A percentile compares a stretch with the other conserved stretches of the same genome.
Evolutionary conservation across 2,113 vertebrate genomes (phyloP).

Genomic region (Orcinus orca): DNA sequence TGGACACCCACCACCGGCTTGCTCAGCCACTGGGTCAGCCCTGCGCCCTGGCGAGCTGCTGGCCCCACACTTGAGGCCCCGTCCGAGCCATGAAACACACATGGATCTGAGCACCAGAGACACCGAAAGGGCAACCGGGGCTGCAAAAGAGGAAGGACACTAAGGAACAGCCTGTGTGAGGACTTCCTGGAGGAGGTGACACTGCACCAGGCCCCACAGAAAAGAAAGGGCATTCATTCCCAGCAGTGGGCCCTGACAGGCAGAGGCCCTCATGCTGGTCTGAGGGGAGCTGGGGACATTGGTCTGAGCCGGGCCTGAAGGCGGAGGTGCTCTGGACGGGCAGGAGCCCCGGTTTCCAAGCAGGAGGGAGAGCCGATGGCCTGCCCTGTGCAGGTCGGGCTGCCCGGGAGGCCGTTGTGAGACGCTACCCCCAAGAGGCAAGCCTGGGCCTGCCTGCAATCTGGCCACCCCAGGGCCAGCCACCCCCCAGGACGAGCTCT

Average conservation of each 20-base stretch:
- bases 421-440: background rate
- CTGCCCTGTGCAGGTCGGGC: background rate
- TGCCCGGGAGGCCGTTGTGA: background rate
- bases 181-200: background rate
- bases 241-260: background rate
- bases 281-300: rapidly evolving
- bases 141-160: background rate
- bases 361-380: background rate
- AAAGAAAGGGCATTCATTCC: background rate
- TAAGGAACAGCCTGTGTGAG: background rate
- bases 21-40: background rate
- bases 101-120: background rate
- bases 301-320: background rate
- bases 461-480: background rate
- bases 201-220: background rate
- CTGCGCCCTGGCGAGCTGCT: background rate
- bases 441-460: slow-evolving; percentile 40
- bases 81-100: background rate
- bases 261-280: background rate
- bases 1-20: rapidly evolving
- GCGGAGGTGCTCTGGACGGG: background rate
- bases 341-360: background rate
- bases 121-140: rapidly evolving
- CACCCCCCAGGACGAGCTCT: background rate
- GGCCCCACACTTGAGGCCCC: background rate